Evolutionary conservation across 1,140 invertebrate species (phyloP).

Genomic region (Scaptomyza pallida): DNA sequence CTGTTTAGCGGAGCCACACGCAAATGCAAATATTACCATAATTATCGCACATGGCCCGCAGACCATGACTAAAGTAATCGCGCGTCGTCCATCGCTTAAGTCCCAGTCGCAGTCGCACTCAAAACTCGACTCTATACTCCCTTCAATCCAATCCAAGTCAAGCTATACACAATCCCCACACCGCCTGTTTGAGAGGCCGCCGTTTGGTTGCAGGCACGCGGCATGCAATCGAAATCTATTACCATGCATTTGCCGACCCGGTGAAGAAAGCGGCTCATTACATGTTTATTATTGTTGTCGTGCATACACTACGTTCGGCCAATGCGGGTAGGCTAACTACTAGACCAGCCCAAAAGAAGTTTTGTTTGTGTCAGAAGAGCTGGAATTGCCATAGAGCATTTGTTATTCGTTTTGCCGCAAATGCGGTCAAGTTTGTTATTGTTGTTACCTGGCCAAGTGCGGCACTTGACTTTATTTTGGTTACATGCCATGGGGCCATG

Average conservation of each 20-base stretch:
- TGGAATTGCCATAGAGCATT: too few relatives aligned
- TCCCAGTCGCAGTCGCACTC: conserved; percentile 1
- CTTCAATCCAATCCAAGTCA: background rate
- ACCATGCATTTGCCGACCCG: conserved; percentile 68
- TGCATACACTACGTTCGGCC: conserved; percentile 17
- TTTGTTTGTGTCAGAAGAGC: too few relatives aligned
- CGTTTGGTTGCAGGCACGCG: conserved; percentile 39
- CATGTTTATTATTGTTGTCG: conserved; percentile 62
- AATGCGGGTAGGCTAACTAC: background rate
- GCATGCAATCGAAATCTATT: conserved; percentile 80
- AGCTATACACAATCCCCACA: background rate
- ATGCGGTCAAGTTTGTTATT: conserved; percentile 15
- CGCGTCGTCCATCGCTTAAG: conserved; percentile 64
- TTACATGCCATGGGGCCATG: conserved; percentile 66
- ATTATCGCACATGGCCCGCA: conserved; percentile 75
- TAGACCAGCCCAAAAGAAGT: too few relatives aligned
- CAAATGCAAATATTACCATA: conserved; percentile 82
- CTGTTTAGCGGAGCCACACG: conserved; percentile 80
- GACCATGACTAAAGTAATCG: conserved; percentile 81
- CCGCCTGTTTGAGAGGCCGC: too few relatives aligned
- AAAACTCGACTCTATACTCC: background rate
- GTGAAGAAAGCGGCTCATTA: conserved; percentile 80
- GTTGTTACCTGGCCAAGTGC: conserved; percentile 37
- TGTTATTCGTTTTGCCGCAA: background rate
- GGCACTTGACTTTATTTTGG: conserved; percentile 73